phyloP scores from a whole-genome alignment of 2,888 invertebrate genomes.

The Heterodera filipjevi region DNA sequence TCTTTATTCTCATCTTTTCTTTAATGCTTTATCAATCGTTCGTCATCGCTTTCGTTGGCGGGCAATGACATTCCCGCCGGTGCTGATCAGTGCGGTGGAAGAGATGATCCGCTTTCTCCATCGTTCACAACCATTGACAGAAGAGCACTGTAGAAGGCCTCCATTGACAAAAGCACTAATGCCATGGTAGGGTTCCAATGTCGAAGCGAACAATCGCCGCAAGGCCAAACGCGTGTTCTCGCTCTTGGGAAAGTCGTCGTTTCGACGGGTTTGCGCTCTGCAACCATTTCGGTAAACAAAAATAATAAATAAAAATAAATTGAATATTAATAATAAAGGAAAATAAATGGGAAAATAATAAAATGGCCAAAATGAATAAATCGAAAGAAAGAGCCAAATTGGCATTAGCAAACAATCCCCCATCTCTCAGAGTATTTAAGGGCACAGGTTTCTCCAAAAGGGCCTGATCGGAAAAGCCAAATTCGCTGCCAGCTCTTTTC shows the following conservation, averaged over 20 bases:
- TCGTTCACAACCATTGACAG: background rate
- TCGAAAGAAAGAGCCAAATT: too few species aligned
- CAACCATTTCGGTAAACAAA: background rate
- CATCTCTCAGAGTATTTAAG: too few species aligned
- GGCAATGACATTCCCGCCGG: background rate
- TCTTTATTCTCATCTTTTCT: too few species aligned
- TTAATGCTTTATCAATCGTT: background rate
- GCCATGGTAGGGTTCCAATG: background rate
- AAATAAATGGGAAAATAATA: too few species aligned
- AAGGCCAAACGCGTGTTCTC: background rate
- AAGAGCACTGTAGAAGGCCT: background rate
- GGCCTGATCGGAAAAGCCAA: too few species aligned
- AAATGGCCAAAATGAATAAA: too few species aligned
- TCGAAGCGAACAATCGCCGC: background rate
- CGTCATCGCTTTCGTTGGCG: background rate
- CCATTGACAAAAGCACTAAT: background rate
- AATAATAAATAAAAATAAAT: too few species aligned
- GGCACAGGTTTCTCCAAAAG: too few species aligned
- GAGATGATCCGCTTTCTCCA: background rate
- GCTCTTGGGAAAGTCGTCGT: background rate
- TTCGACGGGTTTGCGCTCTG: background rate
- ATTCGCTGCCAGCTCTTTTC: too few species aligned
- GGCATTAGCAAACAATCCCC: too few species aligned
- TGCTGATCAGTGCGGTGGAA: background rate
- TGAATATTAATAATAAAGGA: too few species aligned